Conservation (phyloP, 1,140 invertebrate species). For the Drosophila punjabiensis region DNA sequence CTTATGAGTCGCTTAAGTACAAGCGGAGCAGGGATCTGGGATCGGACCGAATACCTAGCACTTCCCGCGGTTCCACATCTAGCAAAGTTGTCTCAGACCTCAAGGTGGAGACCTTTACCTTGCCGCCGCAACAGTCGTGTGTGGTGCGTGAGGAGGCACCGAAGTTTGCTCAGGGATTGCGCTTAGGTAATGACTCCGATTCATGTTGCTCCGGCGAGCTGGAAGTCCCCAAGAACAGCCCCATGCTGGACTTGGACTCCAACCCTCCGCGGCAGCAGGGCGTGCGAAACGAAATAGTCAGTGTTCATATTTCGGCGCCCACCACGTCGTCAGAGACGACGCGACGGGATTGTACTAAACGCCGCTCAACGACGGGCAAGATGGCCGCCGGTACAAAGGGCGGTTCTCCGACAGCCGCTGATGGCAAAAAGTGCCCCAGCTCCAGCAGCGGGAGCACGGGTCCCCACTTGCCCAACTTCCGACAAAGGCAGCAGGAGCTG, state of each 20-base stretch:
- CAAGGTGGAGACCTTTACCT: conserved; percentile 52
- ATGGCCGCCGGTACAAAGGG: background rate
- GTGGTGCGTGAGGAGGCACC: conserved; percentile 64
- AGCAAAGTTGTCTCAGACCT: conserved; percentile 28
- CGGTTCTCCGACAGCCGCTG: conserved; percentile 1
- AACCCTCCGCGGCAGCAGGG: background rate
- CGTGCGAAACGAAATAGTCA: conserved; percentile 14
- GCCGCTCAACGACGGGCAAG: conserved; percentile 14
- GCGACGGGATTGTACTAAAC: conserved; percentile 16
- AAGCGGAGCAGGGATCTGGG: conserved; percentile 37
- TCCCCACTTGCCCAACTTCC: conserved; percentile 46
- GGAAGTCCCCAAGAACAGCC: conserved; percentile 38
- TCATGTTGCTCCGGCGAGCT: conserved; percentile 55
- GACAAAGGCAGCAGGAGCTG: conserved; percentile 69
- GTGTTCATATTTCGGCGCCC: conserved; percentile 23
- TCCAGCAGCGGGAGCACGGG: conserved; percentile 26
- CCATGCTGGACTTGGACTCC: conserved; percentile 23
- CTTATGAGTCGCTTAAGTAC: conserved; percentile 64
- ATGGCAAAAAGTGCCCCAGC: conserved; percentile 19
- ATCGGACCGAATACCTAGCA: conserved; percentile 2
- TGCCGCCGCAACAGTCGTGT: conserved; percentile 65
- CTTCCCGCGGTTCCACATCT: background rate
- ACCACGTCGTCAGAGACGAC: background rate
- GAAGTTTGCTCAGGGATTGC: conserved; percentile 54
- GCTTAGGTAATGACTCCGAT: conserved; percentile 50